Conservation (phyloP, 2,113 vertebrate species). For the Rallus limicola region DNA sequence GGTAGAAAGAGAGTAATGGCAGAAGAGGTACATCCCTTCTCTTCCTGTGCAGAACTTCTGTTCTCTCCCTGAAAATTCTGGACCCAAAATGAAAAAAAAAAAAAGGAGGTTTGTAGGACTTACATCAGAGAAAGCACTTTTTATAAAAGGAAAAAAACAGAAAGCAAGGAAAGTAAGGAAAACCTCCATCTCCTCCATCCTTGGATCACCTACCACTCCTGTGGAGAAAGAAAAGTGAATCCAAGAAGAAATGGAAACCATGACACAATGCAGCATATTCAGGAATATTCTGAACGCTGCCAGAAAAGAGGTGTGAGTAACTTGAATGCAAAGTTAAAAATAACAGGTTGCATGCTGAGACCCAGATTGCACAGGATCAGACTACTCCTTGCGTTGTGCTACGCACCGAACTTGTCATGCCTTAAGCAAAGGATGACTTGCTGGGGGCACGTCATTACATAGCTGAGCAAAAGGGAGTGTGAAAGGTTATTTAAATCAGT, state of each 20-base stretch:
- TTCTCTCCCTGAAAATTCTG: not conserved
- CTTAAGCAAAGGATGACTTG: not conserved
- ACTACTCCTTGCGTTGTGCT: not conserved
- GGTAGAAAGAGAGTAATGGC: not conserved
- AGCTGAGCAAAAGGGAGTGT: not conserved
- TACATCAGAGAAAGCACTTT: not conserved
- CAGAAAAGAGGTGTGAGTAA: not conserved
- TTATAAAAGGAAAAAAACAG: not conserved
- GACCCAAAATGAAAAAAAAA: not conserved
- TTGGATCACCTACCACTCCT: not conserved
- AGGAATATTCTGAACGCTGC: not conserved
- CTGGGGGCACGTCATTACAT: not conserved
- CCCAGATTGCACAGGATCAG: not conserved
- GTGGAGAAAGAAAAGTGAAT: not conserved
- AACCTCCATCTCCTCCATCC: not conserved
- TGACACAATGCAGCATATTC: not conserved
- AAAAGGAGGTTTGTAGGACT: not conserved
- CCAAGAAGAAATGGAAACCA: not conserved
- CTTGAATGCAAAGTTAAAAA: conserved; percentile 10
- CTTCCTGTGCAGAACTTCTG: not conserved
- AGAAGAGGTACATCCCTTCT: not conserved
- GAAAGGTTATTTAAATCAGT: not conserved
- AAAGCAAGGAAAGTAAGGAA: not conserved
- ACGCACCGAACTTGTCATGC: not conserved
- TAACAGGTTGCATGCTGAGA: not conserved